phyloP scores from a whole-genome alignment of 2,797 vertebrate species.

The Miichthys miiuy region DNA sequence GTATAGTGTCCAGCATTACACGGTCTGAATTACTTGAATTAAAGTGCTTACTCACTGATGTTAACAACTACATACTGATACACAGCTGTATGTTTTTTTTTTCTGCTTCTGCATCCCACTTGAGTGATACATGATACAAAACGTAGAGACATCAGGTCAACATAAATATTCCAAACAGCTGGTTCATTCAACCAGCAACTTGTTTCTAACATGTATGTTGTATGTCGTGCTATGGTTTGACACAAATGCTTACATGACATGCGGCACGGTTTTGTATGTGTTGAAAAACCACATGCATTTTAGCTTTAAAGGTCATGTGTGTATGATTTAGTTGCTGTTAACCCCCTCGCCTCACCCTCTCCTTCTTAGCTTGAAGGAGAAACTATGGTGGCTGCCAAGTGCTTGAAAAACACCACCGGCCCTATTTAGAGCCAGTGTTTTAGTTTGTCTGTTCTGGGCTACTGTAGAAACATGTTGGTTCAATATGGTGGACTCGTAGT shows the following conservation, averaged over 20 bases:
- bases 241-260: conserved; percentile 18
- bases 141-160: neutral
- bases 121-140: conserved; percentile 8
- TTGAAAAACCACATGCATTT: conserved; percentile 2
- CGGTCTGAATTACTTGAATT: conserved; percentile 21
- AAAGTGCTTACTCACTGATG: conserved; percentile 23
- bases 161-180: conserved; percentile 43
- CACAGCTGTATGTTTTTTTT: neutral
- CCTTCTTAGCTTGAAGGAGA: too few relatives aligned
- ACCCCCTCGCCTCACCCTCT: too few relatives aligned
- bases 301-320: neutral
- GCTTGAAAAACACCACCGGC: too few relatives aligned
- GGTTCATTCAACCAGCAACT: conserved; percentile 29
- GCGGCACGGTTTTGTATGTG: neutral
- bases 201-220: conserved; percentile 22
- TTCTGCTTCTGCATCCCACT: conserved; percentile 10
- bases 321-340: too few relatives aligned
- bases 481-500: too few relatives aligned
- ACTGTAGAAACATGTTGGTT: too few relatives aligned
- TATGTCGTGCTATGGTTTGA: conserved; percentile 7
- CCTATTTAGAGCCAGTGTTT: too few relatives aligned
- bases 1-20: conserved; percentile 20
- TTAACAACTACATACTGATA: conserved; percentile 22
- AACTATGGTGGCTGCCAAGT: too few relatives aligned
- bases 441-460: too few relatives aligned